Base-by-base conservation (phyloP, 2,888 invertebrate genomes). In the Phalangium opilio region DNA sequence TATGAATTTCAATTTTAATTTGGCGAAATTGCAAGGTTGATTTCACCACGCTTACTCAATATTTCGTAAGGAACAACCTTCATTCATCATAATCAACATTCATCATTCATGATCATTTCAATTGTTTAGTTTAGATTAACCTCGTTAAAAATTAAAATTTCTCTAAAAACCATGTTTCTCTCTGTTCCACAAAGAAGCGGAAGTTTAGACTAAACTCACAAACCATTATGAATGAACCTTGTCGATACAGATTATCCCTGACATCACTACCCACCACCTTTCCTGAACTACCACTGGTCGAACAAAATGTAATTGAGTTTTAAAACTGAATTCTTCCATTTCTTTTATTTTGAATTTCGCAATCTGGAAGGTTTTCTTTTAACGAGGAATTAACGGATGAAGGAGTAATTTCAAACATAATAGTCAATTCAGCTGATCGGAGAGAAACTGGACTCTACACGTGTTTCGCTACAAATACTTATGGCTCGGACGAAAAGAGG, bases 361-460 rank as follows among this genome's bases (percentile, higher is more conserved):
- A 4, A 4, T 4, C 4, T n/a, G 11, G 18, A 17, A 54, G 54
- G 36, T 54, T 52, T 41, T 48, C 34, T n/a, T 50, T 54, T 38
- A 54, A 47, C 19, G 45, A 51, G 15, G 47, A 47, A 21, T 50
- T 50, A 18, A 62, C 62, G 3, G 53, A 55, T 3, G 53, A 59
- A 7, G 65, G 64, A 3, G 57, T 59, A 35, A 50, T 60, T 10
- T 64, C 65, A 1, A 56, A 58, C 5, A 53, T 67, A 41, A 53
- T 58, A n/a, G 50, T 66, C 3, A 47, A 49, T 4, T 59, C 61
- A 1, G 59, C 62, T 1, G 55, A 50, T 5, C 50, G 65, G 33
- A 56, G 56, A 33, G 66, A 67, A 54, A 61, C 63, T 3, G 65
- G 64, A 0, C 56, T 62, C 43, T 67, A 63, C 54, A 61, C 62